These are phyloP conservation scores for Drosophila dunni DNA, from an alignment of 1,140 invertebrate species.

Conservation along the genomic window DNA sequence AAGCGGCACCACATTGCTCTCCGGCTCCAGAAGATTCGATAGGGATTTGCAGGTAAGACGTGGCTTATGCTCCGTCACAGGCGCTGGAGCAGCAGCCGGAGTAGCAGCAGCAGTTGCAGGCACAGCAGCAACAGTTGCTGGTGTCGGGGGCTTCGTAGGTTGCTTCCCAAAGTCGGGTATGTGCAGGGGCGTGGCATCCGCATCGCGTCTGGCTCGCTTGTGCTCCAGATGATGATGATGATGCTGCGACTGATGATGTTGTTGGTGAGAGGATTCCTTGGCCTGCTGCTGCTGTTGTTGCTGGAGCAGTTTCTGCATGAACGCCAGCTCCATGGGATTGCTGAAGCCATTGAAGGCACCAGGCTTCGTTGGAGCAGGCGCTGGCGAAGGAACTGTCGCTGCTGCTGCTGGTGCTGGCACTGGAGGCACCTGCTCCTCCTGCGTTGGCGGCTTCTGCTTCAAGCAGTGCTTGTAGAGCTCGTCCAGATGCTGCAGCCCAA, in stretches of 20 bases:
- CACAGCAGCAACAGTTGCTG: conserved; percentile 18
- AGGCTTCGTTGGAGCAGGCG: conserved; percentile 24
- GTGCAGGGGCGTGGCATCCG: conserved; percentile 37
- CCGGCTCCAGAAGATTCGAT: conserved; percentile 86
- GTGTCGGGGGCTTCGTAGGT: conserved; percentile 21
- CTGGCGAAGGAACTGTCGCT: conserved; percentile 4
- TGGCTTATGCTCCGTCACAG: conserved; percentile 84
- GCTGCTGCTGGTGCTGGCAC: not conserved
- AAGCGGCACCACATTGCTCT: conserved; percentile 69
- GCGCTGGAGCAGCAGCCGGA: conserved; percentile 21
- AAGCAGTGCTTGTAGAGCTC: conserved; percentile 76
- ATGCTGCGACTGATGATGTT: conserved; percentile 63
- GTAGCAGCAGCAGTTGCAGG: conserved; percentile 9
- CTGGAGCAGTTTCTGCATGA: conserved; percentile 88
- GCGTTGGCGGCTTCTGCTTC: conserved; percentile 63
- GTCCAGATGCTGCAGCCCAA: conserved; percentile 73
- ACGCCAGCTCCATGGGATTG: conserved; percentile 87
- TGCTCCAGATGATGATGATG: conserved; percentile 59
- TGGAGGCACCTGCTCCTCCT: conserved; percentile 16
- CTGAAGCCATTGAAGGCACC: conserved; percentile 78
- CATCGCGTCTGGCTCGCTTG: conserved; percentile 63
- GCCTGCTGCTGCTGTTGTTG: conserved; percentile 60
- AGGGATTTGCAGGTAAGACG: conserved; percentile 87
- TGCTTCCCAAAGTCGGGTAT: conserved; percentile 47
- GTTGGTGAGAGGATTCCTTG: conserved; percentile 46